phyloP scores from a whole-genome alignment of 2,797 vertebrate species.

The Sebastes oblongus region DNA sequence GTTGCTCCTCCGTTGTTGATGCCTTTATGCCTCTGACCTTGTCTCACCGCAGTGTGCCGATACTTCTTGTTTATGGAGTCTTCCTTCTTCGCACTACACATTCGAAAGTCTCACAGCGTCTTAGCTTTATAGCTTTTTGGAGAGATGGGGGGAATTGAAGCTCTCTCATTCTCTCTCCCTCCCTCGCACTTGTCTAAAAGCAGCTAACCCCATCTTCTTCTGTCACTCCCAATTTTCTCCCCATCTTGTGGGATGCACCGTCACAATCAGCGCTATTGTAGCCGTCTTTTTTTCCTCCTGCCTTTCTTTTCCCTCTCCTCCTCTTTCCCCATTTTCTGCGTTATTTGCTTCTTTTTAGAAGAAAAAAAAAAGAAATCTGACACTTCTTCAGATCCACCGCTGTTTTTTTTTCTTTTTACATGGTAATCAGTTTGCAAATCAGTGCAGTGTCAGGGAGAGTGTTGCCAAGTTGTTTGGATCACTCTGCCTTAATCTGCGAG shows the following conservation, averaged over 20 bases:
- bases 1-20: slow-evolving; percentile 37
- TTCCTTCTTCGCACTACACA: background rate
- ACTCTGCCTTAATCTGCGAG: slow-evolving; percentile 79
- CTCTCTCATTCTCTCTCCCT: background rate
- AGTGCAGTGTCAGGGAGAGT: slow-evolving; percentile 75
- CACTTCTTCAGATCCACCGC: slow-evolving; percentile 49
- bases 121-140: background rate
- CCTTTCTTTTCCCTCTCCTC: background rate
- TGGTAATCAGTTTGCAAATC: slow-evolving; percentile 83
- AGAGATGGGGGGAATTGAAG: background rate
- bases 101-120: background rate
- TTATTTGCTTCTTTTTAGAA: slow-evolving; percentile 54
- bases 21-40: slow-evolving; percentile 56
- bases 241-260: slow-evolving; percentile 22
- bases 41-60: slow-evolving; percentile 12
- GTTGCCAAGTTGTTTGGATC: slow-evolving; percentile 77
- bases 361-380: slow-evolving; percentile 32
- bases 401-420: slow-evolving; percentile 49
- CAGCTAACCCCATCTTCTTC: slow-evolving; percentile 41
- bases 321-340: slow-evolving; percentile 12
- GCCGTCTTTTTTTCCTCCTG: background rate
- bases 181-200: slow-evolving; percentile 19
- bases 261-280: slow-evolving; percentile 56
- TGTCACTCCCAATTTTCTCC: slow-evolving; percentile 36
- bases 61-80: slow-evolving; percentile 5